Conservation (phyloP, 1,140 invertebrate species). For the Phthorimaea operculella region DNA sequence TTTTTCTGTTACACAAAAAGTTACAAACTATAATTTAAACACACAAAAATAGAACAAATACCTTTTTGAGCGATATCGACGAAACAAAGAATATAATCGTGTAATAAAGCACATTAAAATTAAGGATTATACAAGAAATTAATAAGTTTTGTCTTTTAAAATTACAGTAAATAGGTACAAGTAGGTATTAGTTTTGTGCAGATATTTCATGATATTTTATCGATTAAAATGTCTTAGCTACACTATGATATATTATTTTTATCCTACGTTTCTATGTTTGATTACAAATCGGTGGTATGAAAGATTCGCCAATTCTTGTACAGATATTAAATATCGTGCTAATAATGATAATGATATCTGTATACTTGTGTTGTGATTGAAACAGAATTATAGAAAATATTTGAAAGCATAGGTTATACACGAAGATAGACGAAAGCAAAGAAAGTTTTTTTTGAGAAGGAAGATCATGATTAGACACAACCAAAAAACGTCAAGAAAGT, state of each 20-base stretch:
- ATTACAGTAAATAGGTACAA: neutral
- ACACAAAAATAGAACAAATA: neutral
- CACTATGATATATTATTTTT: neutral
- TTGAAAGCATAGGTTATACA: no score
- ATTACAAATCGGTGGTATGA: neutral
- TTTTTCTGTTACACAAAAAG: constrained; percentile 27
- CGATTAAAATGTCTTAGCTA: neutral
- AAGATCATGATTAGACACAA: neutral
- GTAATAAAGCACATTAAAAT: no score
- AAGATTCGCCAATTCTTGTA: no score
- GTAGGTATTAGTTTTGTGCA: neutral
- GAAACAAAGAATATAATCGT: neutral
- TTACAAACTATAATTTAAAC: constrained; percentile 14
- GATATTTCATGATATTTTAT: neutral
- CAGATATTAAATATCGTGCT: no score
- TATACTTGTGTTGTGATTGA: no score
- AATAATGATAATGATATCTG: no score
- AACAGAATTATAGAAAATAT: no score
- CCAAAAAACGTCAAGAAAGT: neutral
- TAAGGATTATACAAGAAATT: neutral
- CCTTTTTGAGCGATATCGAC: constrained; percentile 1
- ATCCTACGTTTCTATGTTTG: neutral
- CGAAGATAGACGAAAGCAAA: no score
- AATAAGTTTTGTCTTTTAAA: neutral
- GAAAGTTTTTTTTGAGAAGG: neutral